These are phyloP conservation scores for Apistogramma diplotaenia DNA, from an alignment of 2,113 vertebrate species.

Conservation along the genomic window DNA sequence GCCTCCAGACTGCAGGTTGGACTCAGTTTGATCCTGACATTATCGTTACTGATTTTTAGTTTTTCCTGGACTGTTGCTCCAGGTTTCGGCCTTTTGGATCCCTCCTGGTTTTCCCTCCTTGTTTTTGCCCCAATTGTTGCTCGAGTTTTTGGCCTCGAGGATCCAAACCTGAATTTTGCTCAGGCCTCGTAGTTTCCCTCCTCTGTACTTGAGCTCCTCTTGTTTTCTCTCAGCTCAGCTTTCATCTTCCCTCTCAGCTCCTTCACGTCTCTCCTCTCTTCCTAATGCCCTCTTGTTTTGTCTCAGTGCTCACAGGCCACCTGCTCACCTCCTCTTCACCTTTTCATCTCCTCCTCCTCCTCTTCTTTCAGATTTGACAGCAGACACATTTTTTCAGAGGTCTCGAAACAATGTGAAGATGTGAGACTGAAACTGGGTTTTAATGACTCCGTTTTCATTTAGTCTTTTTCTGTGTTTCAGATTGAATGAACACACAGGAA, in stretches of 20 bases:
- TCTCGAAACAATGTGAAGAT: not conserved
- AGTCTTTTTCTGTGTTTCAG: not conserved
- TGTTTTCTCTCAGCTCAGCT: not conserved
- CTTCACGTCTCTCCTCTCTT: not conserved
- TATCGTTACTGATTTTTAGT: no score
- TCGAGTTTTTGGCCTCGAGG: not conserved
- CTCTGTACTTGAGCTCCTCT: not conserved
- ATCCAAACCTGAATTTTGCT: not conserved
- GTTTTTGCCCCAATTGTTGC: no score
- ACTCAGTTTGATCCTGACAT: no score
- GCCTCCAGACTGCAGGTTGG: no score
- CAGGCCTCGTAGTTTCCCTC: not conserved
- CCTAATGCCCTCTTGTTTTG: slow-evolving; percentile 37
- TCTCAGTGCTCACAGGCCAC: slow-evolving; percentile 32
- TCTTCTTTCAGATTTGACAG: not conserved
- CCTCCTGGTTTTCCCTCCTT: no score
- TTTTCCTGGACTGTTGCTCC: no score
- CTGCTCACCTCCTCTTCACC: slow-evolving; percentile 32
- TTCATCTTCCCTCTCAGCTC: slow-evolving; percentile 21
- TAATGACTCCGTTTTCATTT: not conserved
- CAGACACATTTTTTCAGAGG: not conserved
- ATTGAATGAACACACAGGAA: no score
- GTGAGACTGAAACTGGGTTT: not conserved
- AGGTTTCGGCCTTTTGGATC: no score
- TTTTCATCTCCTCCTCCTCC: not conserved